Evolutionary conservation across 1,140 invertebrate species (phyloP), one percentile per base, ranked within the genome.

Genomic region (Leucophenga varia): DNA sequence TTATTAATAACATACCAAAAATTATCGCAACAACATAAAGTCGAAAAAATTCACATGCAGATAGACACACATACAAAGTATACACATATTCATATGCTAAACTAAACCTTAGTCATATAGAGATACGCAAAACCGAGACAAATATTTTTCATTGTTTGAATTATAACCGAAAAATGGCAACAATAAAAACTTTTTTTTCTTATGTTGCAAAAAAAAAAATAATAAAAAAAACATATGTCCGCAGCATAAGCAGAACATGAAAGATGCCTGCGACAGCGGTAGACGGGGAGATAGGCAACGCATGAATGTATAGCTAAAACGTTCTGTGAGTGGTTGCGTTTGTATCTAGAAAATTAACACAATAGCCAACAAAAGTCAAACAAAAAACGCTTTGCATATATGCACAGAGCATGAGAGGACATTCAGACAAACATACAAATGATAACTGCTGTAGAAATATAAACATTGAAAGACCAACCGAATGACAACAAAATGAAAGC

Each of bases 301-400:
- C 13, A 14, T 34, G 31, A 8, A n/a, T 34, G n/a, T 34, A n/a
- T 14, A 34, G 6, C 13, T 34, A n/a, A 8, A 16, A 9, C 13
- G 25, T 28, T 22, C 39, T 20, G n/a, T n/a, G n/a, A n/a, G n/a
- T n/a, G n/a, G n/a, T 9, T 22, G 49, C 42, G 25, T 42, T 40
- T 61, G 49, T 52, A 64, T 64, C 59, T 57, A 54, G 61, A 59
- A 64, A 64, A 64, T 64, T 64, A 64, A 64, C 61, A 64, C 60
- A 64, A 64, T 64, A 55, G 61, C 60, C 44, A 64, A 47, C 54
- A 54, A 57, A 47, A 58, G 55, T 49, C 45, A 42, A 9, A n/a
- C 31, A 9, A 34, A 25, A 25, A 25, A 10, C 10, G 22, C 10
- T 25, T 25, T 25, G 4, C 31, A 14, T 31, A 35, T 42, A 34